Conservation (phyloP, 2,113 vertebrate species). For the human region GRCh38 chr3:63661001-63661500, state of each 20-base stretch:
- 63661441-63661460: neutral
- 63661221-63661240: neutral
- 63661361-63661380: neutral
- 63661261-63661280: neutral
- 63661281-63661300: neutral
- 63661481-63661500: neutral
- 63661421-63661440: neutral
- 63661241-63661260: neutral
- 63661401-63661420: neutral
- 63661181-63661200: neutral
- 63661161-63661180: neutral
- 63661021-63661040: neutral
- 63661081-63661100: neutral
- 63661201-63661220: neutral
- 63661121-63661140: neutral
- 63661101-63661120: neutral
- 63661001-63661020: neutral
- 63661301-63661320: neutral
- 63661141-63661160: neutral
- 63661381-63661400: neutral
- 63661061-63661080: slow-evolving; percentile 27
- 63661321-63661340: neutral
- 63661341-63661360: neutral
- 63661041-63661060: neutral
- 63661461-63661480: neutral